Percentiles rank a stretch among this genome's conserved stretches.
Conservation (phyloP, 1,140 invertebrate species). For the Euura lappo region DNA sequence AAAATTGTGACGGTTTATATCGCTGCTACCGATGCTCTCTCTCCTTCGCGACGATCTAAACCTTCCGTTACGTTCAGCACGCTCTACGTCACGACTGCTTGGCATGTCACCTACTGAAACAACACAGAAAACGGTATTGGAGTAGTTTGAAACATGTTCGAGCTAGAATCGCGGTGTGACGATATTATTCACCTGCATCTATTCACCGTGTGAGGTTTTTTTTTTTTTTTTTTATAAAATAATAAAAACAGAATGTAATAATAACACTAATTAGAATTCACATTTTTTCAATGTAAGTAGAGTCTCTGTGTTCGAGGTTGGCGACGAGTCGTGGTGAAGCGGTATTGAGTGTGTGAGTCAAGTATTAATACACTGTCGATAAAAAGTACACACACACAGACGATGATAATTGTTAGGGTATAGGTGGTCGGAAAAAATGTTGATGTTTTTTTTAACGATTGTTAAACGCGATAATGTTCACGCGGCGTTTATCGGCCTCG, state of each 20-base stretch:
- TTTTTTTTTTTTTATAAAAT: too few relatives aligned
- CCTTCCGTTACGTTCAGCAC: constrained; percentile 58
- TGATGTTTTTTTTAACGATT: too few relatives aligned
- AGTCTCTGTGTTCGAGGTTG: too few relatives aligned
- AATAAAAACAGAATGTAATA: too few relatives aligned
- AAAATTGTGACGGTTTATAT: constrained; percentile 43
- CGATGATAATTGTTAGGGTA: neutral
- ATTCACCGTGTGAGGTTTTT: too few relatives aligned
- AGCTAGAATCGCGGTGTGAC: too few relatives aligned
- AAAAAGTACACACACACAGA: neutral
- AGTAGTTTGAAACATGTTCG: neutral
- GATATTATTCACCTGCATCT: too few relatives aligned
- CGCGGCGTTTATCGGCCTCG: too few relatives aligned
- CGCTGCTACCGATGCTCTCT: constrained; percentile 40
- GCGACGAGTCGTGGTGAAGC: neutral
- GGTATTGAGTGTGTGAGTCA: neutral
- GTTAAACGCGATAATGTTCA: too few relatives aligned
- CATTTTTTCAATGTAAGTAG: too few relatives aligned
- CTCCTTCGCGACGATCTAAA: constrained; percentile 48
- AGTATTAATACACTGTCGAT: neutral
- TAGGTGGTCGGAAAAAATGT: too few relatives aligned
- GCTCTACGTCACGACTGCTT: constrained; percentile 57
- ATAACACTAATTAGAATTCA: too few relatives aligned
- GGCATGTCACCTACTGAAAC: constrained; percentile 61
- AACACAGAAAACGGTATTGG: neutral